A percentile compares a stretch with the other conserved stretches of the same genome.
These are phyloP conservation scores for Morpho deidamia DNA, from an alignment of 2,888 invertebrate species.

Conservation along the genomic window DNA sequence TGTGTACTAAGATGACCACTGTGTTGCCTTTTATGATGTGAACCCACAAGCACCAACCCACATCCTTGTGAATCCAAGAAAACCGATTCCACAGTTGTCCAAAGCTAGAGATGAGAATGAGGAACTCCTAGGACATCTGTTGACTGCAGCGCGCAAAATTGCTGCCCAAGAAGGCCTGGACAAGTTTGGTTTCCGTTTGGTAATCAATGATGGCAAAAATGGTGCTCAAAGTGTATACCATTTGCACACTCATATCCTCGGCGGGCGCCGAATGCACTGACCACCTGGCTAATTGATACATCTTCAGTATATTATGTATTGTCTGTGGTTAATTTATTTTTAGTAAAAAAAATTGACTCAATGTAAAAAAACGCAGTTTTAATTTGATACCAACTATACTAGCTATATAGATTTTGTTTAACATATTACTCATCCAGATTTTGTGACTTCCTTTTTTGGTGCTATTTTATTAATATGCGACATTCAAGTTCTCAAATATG, in stretches of 20 bases:
- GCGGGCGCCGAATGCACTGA: slow-evolving; percentile 96
- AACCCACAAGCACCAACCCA: slow-evolving; percentile 96
- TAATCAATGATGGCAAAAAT: slow-evolving; percentile 94
- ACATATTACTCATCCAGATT: too few species aligned
- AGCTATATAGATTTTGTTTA: too few species aligned
- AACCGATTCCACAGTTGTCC: slow-evolving; percentile 90
- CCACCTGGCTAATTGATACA: slow-evolving; percentile 89
- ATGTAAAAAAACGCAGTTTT: too few species aligned
- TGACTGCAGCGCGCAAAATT: slow-evolving; percentile 89
- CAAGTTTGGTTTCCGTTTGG: slow-evolving; percentile 89
- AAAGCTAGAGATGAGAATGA: slow-evolving; percentile 87
- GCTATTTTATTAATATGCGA: too few species aligned
- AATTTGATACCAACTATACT: too few species aligned
- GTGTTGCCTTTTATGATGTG: slow-evolving; percentile 96
- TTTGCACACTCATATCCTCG: slow-evolving; percentile 95
- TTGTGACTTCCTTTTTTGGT: too few species aligned
- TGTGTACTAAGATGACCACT: slow-evolving; percentile 96
- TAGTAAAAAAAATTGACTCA: too few species aligned
- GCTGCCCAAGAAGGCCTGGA: slow-evolving; percentile 86
- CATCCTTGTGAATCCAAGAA: slow-evolving; percentile 95
- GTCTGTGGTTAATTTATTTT: not conserved
- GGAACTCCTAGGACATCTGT: slow-evolving; percentile 86
- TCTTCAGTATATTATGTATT: not conserved
- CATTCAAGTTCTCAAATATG: too few species aligned
- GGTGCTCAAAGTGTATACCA: slow-evolving; percentile 98